phyloP scores from a whole-genome alignment of 2,113 vertebrate species.

The Dasyornis broadbenti region DNA sequence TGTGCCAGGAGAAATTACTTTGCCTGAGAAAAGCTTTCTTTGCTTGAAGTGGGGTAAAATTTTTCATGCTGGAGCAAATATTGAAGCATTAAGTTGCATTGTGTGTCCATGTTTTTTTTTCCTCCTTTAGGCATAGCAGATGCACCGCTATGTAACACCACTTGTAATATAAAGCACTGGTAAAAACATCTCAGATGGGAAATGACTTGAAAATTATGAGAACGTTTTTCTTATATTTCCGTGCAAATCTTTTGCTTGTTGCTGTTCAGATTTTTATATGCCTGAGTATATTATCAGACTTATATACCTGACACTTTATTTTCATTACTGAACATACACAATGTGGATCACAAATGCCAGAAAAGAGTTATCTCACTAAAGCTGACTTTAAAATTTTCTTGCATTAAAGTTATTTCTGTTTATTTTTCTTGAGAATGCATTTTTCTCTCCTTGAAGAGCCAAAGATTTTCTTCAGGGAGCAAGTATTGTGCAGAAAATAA shows the following conservation, averaged over 20 bases:
- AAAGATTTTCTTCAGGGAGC: background rate
- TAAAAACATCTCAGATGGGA: background rate
- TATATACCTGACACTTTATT: background rate
- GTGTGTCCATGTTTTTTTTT: rapidly evolving
- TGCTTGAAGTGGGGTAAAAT: background rate
- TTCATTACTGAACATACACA: background rate
- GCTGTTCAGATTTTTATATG: background rate
- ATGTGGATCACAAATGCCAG: background rate
- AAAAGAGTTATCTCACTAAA: background rate
- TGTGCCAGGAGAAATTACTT: background rate
- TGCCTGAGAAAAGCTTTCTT: background rate
- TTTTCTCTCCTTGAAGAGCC: background rate
- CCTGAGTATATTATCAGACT: background rate
- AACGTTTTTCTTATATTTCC: background rate
- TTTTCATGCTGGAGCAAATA: background rate
- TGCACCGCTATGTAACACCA: rapidly evolving
- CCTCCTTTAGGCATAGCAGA: background rate
- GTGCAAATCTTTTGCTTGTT: background rate
- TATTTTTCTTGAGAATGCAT: background rate
- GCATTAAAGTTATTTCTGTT: background rate
- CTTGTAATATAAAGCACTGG: background rate
- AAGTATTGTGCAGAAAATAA: background rate
- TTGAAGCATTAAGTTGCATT: background rate
- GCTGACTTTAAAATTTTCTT: background rate
- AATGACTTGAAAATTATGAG: background rate